Base-by-base conservation (phyloP, 1,140 invertebrate genomes). In the Diachasma alloeum region DNA sequence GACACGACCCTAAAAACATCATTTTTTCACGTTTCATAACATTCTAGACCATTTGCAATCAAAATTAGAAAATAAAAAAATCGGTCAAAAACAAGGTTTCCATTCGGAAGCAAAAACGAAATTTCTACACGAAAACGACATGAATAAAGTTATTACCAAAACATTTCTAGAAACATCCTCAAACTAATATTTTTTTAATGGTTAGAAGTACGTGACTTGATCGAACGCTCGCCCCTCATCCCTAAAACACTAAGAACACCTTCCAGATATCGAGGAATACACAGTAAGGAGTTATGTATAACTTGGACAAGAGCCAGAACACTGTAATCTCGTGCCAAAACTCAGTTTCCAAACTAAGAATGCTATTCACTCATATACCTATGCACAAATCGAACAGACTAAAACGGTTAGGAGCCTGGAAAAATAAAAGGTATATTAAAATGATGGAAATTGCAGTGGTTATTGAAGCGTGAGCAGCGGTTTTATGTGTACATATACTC, bases 281-380 rank as follows among this genome's bases (percentile, higher is more conserved):
- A 3, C 31, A 36, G 37, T 4, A 72, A 68, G 39, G 13, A 67
- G 63, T 68, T 75, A 67, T 69, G 63, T 48, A 70, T 37, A 69
- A 75, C 77, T 83, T 84, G 83, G 82, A 82, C 46, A 39, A 22
- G 8, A 22, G 82, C 83, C 83, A 84, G 72, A 66, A 42, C 56
- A 71, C 67, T 71, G 48, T 48, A 63, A 69, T 31, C 37, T 73
- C 72, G 78, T 80, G 74, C 78, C 80, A 81, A 78, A 76, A 76
- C 73, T 79, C 72, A 37, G 68, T 53, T 36, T 46, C 24, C 68
- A 70, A 70, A 75, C 77, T 59, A 53, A 75, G 26, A 26, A 69
- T 73, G 26, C 72, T 31, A 59, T 66, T 70, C 74, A 68, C 72
- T 48, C 24, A 73, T 56, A 46, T 31, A 71, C 56, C 68, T 72